Conservation (phyloP, 2,113 vertebrate genomes). For the Orthonyx spaldingii region DNA sequence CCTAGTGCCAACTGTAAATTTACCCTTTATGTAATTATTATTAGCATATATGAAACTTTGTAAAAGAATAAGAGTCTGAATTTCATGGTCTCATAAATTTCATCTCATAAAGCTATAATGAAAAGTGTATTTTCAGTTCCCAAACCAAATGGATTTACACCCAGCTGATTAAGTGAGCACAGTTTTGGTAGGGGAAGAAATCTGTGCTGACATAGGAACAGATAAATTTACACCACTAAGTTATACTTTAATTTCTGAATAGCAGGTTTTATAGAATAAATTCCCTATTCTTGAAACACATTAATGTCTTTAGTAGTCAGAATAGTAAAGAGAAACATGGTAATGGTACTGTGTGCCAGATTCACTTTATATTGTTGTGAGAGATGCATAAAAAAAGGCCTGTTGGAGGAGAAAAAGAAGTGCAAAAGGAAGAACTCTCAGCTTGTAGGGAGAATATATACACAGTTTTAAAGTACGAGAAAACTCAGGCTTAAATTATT, state of each 20-base stretch:
- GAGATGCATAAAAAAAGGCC: not conserved
- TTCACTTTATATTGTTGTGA: not conserved
- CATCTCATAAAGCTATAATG: not conserved
- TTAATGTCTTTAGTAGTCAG: not conserved
- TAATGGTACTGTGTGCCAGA: not conserved
- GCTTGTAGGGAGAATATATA: not conserved
- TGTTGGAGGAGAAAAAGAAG: not conserved
- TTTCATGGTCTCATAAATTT: not conserved
- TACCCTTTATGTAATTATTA: not conserved
- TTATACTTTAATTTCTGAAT: not conserved
- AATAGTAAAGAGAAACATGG: not conserved
- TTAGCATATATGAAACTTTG: not conserved
- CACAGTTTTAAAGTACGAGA: not conserved
- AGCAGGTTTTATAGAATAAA: not conserved
- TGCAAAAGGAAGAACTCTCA: not conserved
- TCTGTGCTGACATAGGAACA: not conserved
- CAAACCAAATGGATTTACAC: not conserved
- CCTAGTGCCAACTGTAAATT: not conserved
- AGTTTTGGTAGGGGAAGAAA: not conserved
- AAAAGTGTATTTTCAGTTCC: not conserved
- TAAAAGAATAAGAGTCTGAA: not conserved
- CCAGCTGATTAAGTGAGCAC: not conserved
- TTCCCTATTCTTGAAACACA: not conserved
- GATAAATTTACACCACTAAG: not conserved
- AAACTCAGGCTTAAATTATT: not conserved